These are phyloP conservation scores for Turdus rufiventris DNA, from an alignment of 2,113 vertebrate genomes.

Conservation along the genomic window DNA sequence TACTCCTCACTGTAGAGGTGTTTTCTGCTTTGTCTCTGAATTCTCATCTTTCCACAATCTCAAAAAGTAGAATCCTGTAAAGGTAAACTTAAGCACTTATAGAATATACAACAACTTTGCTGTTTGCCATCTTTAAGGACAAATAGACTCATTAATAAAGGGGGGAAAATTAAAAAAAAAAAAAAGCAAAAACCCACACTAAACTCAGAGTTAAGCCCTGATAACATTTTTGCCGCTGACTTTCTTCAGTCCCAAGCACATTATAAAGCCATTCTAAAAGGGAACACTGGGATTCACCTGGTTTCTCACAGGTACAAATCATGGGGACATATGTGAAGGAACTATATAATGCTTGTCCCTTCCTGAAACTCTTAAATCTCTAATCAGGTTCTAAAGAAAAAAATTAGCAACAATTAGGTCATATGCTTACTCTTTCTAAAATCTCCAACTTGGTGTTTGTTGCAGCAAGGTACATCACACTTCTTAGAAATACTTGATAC, in stretches of 20 bases:
- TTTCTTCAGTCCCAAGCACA: not conserved
- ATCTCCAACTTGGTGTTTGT: not conserved
- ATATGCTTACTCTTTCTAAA: not conserved
- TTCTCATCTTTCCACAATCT: not conserved
- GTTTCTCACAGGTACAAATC: not conserved
- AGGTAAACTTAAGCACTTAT: not conserved
- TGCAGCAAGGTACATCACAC: not conserved
- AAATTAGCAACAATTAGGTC: not conserved
- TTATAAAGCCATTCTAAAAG: not conserved
- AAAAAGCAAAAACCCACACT: fast-evolving
- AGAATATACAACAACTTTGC: not conserved
- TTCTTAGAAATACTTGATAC: not conserved
- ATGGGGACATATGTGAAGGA: fast-evolving
- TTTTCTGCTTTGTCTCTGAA: not conserved
- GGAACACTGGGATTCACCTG: not conserved
- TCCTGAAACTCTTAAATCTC: not conserved
- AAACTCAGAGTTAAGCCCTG: not conserved
- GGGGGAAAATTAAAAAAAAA: not conserved
- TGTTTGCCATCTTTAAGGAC: not conserved
- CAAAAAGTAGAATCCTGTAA: not conserved
- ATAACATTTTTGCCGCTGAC: not conserved
- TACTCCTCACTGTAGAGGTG: not conserved
- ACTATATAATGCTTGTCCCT: not conserved
- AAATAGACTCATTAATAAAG: not conserved
- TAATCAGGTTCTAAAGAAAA: not conserved